Evolutionary conservation across 1,140 invertebrate species (phyloP).

Genomic region (Agraylea sexmaculata): DNA sequence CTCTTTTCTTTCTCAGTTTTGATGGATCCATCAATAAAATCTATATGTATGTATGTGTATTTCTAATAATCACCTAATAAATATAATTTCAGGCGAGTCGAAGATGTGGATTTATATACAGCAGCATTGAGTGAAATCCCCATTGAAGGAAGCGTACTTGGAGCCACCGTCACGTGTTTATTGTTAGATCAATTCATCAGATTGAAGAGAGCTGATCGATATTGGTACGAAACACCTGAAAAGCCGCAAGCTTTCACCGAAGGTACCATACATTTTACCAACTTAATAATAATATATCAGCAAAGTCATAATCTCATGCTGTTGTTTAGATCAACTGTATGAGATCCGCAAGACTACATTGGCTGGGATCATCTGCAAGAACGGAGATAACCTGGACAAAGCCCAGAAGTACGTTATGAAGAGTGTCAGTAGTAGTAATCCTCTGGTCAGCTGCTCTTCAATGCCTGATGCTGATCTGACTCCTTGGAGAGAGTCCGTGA

Average conservation of each 20-base stretch:
- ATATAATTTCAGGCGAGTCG: slow-evolving; percentile 44
- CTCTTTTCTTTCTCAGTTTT: not conserved
- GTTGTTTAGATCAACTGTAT: slow-evolving; percentile 59
- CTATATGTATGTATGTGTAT: not conserved
- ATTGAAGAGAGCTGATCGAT: slow-evolving; percentile 68
- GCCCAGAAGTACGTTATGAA: slow-evolving; percentile 72
- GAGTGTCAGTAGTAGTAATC: slow-evolving; percentile 44
- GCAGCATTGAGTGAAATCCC: slow-evolving; percentile 69
- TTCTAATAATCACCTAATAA: not conserved
- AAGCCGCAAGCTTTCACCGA: slow-evolving; percentile 54
- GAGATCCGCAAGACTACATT: slow-evolving; percentile 78
- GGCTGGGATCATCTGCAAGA: slow-evolving; percentile 81
- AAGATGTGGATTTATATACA: slow-evolving; percentile 82
- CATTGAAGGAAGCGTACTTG: slow-evolving; percentile 54
- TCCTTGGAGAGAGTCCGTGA: slow-evolving; percentile 40
- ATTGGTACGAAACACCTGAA: slow-evolving; percentile 71
- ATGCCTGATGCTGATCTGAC: slow-evolving; percentile 44
- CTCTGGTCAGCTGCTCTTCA: slow-evolving; percentile 47
- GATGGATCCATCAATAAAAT: not conserved
- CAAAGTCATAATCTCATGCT: slow-evolving; percentile 7
- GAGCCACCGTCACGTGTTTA: slow-evolving; percentile 75
- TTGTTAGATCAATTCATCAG: slow-evolving; percentile 76
- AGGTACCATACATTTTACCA: too few species aligned
- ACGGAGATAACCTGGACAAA: slow-evolving; percentile 58
- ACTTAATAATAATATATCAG: slow-evolving; percentile 2